Base-by-base conservation (phyloP, 1,140 invertebrate genomes). In the Pseudoatta argentina region DNA sequence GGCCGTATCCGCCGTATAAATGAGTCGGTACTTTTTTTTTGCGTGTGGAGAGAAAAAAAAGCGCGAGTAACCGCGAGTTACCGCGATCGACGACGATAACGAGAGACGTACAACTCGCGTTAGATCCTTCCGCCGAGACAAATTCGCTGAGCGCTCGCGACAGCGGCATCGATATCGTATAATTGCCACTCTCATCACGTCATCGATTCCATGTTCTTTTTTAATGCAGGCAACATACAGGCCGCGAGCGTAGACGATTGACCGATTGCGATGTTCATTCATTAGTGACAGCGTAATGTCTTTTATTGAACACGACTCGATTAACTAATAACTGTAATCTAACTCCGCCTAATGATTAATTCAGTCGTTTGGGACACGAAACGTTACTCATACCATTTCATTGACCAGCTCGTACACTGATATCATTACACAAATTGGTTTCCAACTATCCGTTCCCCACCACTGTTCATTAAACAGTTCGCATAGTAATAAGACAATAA, bases 301-400 rank as follows among this genome's bases (percentile, higher is more conserved):
- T 83, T 83, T 83, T 83, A 83, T 75, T 83, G 69, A 14, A 63
- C 69, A 73, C 79, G 72, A 75, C 55, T 63, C 55, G 69, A 83
- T 83, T 83, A 83, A 83, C 79, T 83, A 83, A 83, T 83, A 83
- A 83, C 79, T 75, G 78, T 81, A 75, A 83, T 83, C 79, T 73
- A 83, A 83, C 79, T 83, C 55, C 55, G 57, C 79, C 55, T 83
- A 83, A 83, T 83, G 79, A 83, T 83, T 83, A 83, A 83, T 83
- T 83, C 79, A 83, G 79, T 75, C 69, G 69, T 83, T 83, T 83
- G 79, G 55, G 79, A 83, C 79, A 44, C 69, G 79, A 83, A 73
- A 83, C 44, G 55, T 83, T 83, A 75, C 79, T 83, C 79, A 44
- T 83, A 83, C 69, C 79, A 75, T 75, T 83, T 83, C 79, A 83